A percentile compares a stretch with the other conserved stretches of the same genome.
These are phyloP conservation scores for Tetramorium simillimum DNA, from an alignment of 1,140 invertebrate species.

Conservation along the genomic window DNA sequence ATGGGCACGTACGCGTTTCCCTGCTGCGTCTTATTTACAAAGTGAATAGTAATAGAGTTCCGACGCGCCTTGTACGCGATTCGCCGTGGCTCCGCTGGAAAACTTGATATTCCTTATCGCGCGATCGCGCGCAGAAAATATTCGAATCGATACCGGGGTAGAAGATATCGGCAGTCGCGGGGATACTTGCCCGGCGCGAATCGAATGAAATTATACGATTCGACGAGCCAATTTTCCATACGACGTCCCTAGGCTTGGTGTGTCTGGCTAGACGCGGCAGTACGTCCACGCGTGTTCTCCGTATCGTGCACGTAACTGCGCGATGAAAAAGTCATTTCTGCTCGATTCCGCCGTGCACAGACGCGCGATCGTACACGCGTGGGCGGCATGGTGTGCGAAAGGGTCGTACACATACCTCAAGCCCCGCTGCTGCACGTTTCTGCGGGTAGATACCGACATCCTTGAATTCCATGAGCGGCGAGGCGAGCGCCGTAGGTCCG, in stretches of 20 bases:
- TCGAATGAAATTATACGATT: slow-evolving; percentile 74
- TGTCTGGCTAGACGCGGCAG: not conserved
- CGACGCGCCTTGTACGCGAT: not conserved
- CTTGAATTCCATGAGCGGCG: slow-evolving; percentile 72
- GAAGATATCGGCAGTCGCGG: not conserved
- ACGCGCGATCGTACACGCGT: not conserved
- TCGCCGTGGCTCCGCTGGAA: not conserved
- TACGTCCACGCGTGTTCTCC: not conserved
- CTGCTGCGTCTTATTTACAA: slow-evolving; percentile 24
- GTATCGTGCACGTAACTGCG: slow-evolving; percentile 37
- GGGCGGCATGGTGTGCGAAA: not conserved
- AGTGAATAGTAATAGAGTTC: slow-evolving; percentile 21
- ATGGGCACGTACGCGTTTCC: not conserved
- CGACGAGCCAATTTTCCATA: slow-evolving; percentile 67
- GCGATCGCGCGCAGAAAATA: not conserved
- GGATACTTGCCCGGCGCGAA: slow-evolving; percentile 26
- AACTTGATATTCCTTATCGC: slow-evolving; percentile 40
- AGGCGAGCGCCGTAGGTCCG: slow-evolving; percentile 58
- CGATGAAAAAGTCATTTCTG: slow-evolving; percentile 74
- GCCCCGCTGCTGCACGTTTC: slow-evolving; percentile 58
- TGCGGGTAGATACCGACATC: slow-evolving; percentile 64
- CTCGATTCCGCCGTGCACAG: slow-evolving; percentile 53
- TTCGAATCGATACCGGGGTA: slow-evolving; percentile 34
- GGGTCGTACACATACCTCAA: slow-evolving; percentile 18
- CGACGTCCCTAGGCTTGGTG: slow-evolving; percentile 34